phyloP scores from a whole-genome alignment of 2,113 vertebrate species.

The Talpa occidentalis region DNA sequence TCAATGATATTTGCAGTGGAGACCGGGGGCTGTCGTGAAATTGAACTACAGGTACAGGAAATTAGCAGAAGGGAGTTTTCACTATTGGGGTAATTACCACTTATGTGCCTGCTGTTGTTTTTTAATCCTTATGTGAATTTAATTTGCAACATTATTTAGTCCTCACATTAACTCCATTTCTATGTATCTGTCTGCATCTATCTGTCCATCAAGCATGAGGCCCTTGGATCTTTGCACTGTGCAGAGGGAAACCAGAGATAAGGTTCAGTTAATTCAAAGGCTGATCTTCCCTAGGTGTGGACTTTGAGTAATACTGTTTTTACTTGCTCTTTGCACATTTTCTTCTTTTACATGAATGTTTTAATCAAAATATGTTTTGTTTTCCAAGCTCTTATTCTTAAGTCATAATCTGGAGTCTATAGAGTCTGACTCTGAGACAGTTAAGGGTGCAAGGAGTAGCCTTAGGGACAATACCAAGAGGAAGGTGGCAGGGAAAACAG shows the following conservation, averaged over 20 bases:
- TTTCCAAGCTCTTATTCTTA: not conserved
- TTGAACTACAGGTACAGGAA: not conserved
- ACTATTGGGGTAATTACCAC: fast-evolving
- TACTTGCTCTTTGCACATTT: not conserved
- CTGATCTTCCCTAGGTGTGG: not conserved
- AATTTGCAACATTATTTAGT: not conserved
- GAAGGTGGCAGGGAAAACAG: not conserved
- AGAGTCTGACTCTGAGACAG: not conserved
- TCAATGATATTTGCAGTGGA: not conserved
- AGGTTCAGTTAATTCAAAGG: not conserved
- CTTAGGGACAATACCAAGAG: not conserved
- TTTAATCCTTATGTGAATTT: not conserved
- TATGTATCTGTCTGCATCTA: not conserved
- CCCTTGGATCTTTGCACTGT: fast-evolving
- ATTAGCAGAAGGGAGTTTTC: not conserved
- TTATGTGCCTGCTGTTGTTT: not conserved
- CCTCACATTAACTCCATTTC: not conserved
- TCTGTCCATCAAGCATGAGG: not conserved
- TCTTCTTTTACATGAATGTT: not conserved
- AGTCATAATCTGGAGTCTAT: not conserved
- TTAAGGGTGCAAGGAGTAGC: not conserved
- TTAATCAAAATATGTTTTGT: not conserved
- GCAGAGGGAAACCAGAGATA: not conserved
- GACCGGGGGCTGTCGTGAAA: not conserved
- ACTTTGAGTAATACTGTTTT: not conserved